A percentile compares a stretch with the other conserved stretches of the same genome.
Conservation (phyloP, 2,888 invertebrate species). For the Bugulina stolonifera region DNA sequence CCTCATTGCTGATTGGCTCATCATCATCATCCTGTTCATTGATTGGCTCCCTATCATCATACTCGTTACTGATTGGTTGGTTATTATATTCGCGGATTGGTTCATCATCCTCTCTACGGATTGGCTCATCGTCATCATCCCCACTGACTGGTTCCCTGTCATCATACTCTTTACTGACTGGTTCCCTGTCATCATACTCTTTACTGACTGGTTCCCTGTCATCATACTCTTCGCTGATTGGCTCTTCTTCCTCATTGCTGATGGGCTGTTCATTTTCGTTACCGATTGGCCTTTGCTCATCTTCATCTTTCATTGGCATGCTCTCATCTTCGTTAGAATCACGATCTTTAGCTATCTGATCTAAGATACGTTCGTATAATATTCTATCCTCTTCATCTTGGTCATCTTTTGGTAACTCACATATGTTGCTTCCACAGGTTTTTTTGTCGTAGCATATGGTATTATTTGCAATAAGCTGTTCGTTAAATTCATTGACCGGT, state of each 20-base stretch:
- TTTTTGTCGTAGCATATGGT: not conserved
- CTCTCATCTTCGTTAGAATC: not conserved
- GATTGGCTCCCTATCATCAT: not conserved
- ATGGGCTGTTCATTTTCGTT: not conserved
- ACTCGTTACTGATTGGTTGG: not conserved
- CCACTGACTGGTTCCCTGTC: too few species aligned
- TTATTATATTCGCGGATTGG: not conserved
- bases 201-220: not conserved
- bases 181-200: too few species aligned
- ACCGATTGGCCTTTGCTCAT: not conserved
- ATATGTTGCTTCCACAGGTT: not conserved
- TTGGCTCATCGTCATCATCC: too few species aligned
- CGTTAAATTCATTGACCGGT: not conserved
- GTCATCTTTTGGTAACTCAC: slow-evolving; percentile 1
- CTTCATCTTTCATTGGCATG: not conserved
- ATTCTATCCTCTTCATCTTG: too few species aligned
- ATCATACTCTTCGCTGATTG: not conserved
- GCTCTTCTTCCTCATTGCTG: not conserved
- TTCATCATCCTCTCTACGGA: too few species aligned
- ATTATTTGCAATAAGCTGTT: slow-evolving; percentile 4
- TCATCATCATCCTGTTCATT: too few species aligned
- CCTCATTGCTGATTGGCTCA: too few species aligned
- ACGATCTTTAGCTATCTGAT: not conserved
- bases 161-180: too few species aligned
- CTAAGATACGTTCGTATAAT: too few species aligned